Percentiles rank a stretch among this genome's conserved stretches.
These are phyloP conservation scores for Brotula barbata DNA, from an alignment of 2,797 vertebrate genomes.

Conservation along the genomic window DNA sequence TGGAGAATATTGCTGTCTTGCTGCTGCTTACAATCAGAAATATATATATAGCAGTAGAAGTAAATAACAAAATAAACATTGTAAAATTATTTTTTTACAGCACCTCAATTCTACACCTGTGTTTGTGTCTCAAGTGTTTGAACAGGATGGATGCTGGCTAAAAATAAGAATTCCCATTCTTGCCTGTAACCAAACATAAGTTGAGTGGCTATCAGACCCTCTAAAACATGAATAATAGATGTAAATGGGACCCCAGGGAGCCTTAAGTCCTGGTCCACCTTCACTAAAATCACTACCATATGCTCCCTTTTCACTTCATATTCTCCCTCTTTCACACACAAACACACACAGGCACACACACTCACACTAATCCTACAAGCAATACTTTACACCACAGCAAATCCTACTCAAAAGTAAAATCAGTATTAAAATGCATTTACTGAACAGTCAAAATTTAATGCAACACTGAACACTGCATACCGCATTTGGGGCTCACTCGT, in stretches of 20 bases:
- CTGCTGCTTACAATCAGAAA: no score
- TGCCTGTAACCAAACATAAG: constrained; percentile 52
- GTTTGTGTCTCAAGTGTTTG: constrained; percentile 1
- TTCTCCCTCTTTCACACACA: background rate
- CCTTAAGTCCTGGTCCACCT: constrained; percentile 52
- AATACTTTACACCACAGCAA: constrained; percentile 9
- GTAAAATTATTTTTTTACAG: no score
- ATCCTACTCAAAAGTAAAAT: constrained; percentile 14
- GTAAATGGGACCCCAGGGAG: constrained; percentile 61
- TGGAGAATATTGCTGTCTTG: no score
- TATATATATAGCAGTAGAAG: no score
- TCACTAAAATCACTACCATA: constrained; percentile 67
- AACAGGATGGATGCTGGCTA: constrained; percentile 16
- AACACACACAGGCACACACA: constrained; percentile 12
- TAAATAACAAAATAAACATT: no score
- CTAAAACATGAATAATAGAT: constrained; percentile 73
- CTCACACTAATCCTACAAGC: constrained; percentile 2
- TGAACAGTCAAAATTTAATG: constrained; percentile 14
- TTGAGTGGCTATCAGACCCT: constrained; percentile 54
- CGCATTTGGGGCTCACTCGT: constrained; percentile 2
- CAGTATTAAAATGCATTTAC: constrained; percentile 1
- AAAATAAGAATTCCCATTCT: constrained; percentile 19
- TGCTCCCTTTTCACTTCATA: constrained; percentile 51
- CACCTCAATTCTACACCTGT: background rate
- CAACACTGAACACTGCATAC: background rate